Conservation (phyloP, 2,797 vertebrate genomes). For the Cacajao melanocephalus region DNA sequence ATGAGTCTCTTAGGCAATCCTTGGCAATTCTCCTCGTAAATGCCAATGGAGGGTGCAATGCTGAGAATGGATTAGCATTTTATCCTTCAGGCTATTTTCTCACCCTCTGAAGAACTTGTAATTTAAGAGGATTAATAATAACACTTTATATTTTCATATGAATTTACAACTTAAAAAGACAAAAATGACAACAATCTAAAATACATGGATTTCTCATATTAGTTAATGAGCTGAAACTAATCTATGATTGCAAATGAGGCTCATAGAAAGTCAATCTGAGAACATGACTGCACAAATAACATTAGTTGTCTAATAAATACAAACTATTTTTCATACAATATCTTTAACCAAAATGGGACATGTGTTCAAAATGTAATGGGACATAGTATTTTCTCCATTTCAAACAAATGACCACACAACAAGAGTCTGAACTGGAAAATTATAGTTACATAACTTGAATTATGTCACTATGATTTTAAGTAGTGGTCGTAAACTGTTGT, state of each 20-base stretch:
- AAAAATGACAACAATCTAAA: constrained; percentile 53
- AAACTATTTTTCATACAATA: neutral
- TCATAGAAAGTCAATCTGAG: neutral
- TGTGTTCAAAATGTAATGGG: neutral
- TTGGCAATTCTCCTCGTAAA: constrained; percentile 39
- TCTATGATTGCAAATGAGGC: constrained; percentile 33
- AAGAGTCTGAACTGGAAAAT: neutral
- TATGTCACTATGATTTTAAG: neutral
- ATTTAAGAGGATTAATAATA: constrained; percentile 56
- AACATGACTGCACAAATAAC: neutral
- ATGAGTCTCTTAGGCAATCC: constrained; percentile 24
- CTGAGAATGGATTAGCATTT: constrained; percentile 43
- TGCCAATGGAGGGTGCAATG: constrained; percentile 45
- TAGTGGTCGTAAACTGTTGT: neutral
- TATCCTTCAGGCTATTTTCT: constrained; percentile 59
- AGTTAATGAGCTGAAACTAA: constrained; percentile 48
- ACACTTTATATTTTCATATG: constrained; percentile 37
- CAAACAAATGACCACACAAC: neutral
- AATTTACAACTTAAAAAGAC: constrained; percentile 62
- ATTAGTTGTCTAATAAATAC: neutral
- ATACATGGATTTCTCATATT: constrained; percentile 10
- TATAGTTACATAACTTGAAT: neutral
- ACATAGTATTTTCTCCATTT: constrained; percentile 1
- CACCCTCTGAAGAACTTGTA: constrained; percentile 61
- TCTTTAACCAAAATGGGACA: neutral